Evolutionary conservation across 2,113 vertebrate genomes (phyloP).

Genomic region (Brienomyrus longianalis): DNA sequence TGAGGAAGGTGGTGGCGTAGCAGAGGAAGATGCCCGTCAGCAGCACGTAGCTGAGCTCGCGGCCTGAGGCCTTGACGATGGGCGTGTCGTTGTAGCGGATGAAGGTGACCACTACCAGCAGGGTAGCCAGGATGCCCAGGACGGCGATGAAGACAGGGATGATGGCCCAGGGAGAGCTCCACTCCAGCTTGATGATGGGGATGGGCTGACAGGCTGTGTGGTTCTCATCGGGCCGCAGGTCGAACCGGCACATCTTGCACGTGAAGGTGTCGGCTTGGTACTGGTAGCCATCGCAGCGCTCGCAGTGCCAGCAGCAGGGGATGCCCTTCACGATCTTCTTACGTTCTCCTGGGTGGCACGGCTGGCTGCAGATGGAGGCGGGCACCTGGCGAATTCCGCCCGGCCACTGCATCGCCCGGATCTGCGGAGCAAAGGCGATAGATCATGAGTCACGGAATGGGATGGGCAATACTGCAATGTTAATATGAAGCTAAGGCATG

Average conservation of each 20-base stretch:
- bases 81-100: slow-evolving; percentile 92
- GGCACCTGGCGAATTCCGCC: slow-evolving; percentile 68
- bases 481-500: neutral
- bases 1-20: slow-evolving; percentile 89
- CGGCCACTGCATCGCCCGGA: slow-evolving; percentile 80
- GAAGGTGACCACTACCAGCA: slow-evolving; percentile 83
- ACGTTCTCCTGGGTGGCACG: slow-evolving; percentile 79
- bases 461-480: neutral
- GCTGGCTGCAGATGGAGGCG: slow-evolving; percentile 86
- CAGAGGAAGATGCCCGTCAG: slow-evolving; percentile 92
- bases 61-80: slow-evolving; percentile 88
- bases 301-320: slow-evolving; percentile 93
- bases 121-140: slow-evolving; percentile 80
- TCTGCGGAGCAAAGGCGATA: slow-evolving; percentile 49
- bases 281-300: slow-evolving; percentile 90
- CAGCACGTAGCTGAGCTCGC: slow-evolving; percentile 90
- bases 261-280: slow-evolving; percentile 85
- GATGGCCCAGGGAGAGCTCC: slow-evolving; percentile 88
- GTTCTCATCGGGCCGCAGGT: slow-evolving; percentile 83
- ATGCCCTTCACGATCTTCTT: slow-evolving; percentile 93
- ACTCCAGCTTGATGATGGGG: slow-evolving; percentile 90
- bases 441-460: neutral
- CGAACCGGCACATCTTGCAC: slow-evolving; percentile 87
- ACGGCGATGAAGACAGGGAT: slow-evolving; percentile 84
- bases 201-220: slow-evolving; percentile 84